Percentiles rank a stretch among this genome's conserved stretches.
Evolutionary conservation across 1,140 invertebrate genomes (phyloP).

Genomic region (Vollenhovia emeryi): DNA sequence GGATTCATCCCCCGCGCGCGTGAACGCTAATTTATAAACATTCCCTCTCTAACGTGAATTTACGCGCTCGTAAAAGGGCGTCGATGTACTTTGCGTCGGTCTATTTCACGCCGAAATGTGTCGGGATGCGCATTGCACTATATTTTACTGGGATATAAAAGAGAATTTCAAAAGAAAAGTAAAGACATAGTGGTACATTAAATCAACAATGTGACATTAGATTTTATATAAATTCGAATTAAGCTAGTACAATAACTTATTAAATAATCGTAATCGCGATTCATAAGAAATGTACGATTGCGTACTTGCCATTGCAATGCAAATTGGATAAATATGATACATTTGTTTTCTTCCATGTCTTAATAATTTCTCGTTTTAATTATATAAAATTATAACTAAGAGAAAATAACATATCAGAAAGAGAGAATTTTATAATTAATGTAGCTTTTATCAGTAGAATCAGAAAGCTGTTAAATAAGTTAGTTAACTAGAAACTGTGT

Average conservation of each 20-base stretch:
- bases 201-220: not conserved
- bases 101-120: conserved; percentile 18
- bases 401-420: not conserved
- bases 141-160: conserved; percentile 8
- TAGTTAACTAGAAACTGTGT: not conserved
- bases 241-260: not conserved
- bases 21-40: conserved; percentile 51
- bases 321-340: not conserved
- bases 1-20: conserved; percentile 31
- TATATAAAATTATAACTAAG: not conserved
- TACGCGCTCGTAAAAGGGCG: conserved; percentile 26
- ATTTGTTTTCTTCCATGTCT: not conserved
- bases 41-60: conserved; percentile 50
- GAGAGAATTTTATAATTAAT: not conserved
- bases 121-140: not conserved
- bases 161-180: not conserved
- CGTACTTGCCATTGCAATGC: not conserved
- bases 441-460: no score
- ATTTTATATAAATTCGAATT: not conserved
- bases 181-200: not conserved
- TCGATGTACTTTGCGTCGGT: not conserved
- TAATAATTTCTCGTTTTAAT: not conserved
- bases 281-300: not conserved
- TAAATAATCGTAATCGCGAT: not conserved
- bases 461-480: not conserved